phyloP scores from a whole-genome alignment of 2,888 invertebrate genomes.

The Ormyrus pomaceus region DNA sequence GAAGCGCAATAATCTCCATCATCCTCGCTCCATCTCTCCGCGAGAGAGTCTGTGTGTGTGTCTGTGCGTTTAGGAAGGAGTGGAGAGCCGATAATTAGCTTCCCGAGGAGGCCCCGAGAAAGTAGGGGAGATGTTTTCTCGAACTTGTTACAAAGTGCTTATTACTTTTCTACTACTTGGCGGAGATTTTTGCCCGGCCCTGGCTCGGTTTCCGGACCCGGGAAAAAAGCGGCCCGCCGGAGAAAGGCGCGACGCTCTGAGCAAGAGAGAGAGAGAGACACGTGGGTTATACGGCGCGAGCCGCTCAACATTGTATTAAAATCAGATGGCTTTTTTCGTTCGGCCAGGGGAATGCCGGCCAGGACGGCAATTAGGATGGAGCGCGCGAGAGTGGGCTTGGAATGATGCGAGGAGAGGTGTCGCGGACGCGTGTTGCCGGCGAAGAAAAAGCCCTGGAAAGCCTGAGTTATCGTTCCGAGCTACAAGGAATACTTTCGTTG shows the following conservation, averaged over 20 bases:
- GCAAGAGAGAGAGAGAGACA: not conserved
- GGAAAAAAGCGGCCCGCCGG: constrained; percentile 34
- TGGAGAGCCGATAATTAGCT: constrained; percentile 49
- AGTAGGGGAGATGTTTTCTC: constrained; percentile 49
- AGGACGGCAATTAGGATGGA: constrained; percentile 33
- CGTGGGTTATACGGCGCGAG: not conserved
- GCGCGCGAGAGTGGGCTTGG: constrained; percentile 5
- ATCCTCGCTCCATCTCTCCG: too few species aligned
- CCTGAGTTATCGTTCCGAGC: too few species aligned
- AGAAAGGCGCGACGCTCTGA: not conserved
- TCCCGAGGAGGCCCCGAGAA: constrained; percentile 38
- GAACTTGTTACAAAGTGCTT: constrained; percentile 52
- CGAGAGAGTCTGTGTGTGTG: too few species aligned
- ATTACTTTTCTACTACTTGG: constrained; percentile 47
- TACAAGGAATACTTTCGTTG: too few species aligned
- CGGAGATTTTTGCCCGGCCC: constrained; percentile 14
- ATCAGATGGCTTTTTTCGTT: constrained; percentile 46
- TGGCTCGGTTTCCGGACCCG: constrained; percentile 14
- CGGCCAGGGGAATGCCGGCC: not conserved
- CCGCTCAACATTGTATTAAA: constrained; percentile 52
- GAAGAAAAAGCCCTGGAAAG: too few species aligned
- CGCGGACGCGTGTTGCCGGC: not conserved
- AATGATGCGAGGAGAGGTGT: constrained; percentile 13
- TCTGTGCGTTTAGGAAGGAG: not conserved
- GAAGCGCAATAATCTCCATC: too few species aligned